Evolutionary conservation across 1,140 invertebrate genomes (phyloP).

Genomic region (Diachasmimorpha longicaudata): DNA sequence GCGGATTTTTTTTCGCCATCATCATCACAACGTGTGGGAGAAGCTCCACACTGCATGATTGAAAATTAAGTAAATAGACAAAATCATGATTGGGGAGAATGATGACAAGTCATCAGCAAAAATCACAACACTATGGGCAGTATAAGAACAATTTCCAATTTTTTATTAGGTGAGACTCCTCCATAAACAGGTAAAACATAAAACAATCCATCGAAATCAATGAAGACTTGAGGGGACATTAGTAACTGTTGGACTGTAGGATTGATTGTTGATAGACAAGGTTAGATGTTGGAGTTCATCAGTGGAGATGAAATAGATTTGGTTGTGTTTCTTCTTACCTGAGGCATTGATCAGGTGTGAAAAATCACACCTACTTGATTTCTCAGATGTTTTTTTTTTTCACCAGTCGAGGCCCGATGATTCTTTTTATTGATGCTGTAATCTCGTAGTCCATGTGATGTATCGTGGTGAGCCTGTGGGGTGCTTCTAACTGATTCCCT

Average conservation of each 20-base stretch:
- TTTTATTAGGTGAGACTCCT: no score
- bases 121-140: no score
- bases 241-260: conserved; percentile 2
- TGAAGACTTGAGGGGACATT: neutral
- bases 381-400: neutral
- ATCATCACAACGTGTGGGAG: no score
- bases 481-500: conserved; percentile 9
- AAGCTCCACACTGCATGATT: no score
- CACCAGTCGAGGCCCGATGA: neutral
- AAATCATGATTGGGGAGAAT: no score
- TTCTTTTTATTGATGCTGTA: conserved; percentile 35
- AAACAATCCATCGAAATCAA: no score
- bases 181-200: no score
- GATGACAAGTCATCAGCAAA: no score
- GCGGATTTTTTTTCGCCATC: no score
- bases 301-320: neutral
- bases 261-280: conserved; percentile 17
- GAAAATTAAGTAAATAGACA: no score
- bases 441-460: conserved; percentile 56
- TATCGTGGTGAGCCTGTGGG: conserved; percentile 52
- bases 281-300: conserved; percentile 14
- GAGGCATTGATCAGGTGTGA: conserved; percentile 16
- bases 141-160: no score
- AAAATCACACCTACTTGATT: conserved; percentile 15
- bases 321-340: neutral